Base-by-base conservation (phyloP, 2,888 invertebrate species). In the Anticlea derivata region DNA sequence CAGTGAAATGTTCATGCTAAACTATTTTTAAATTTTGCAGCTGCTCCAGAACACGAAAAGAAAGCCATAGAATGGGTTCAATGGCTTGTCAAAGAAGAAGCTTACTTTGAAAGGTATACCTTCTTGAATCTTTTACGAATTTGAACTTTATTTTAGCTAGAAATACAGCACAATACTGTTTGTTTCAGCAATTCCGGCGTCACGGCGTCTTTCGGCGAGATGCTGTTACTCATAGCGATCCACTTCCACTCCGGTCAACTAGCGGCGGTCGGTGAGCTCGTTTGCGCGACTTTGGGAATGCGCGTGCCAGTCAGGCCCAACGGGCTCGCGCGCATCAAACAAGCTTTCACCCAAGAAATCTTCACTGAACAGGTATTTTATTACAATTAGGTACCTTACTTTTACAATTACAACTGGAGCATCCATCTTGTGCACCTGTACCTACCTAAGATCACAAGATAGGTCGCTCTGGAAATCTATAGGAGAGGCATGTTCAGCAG, bases 201-300 rank as follows among this genome's bases (percentile, higher is more conserved):
- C 0, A 94, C 95, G 1, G 96, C 97, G 0, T 97, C 98, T 1
- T 97, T 98, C 74, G 98, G 98, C 1, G 98, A 99, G 88, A 97
- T 99, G 97, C 86, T 99, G 41, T 93, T 99, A 0, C 86, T 99
- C 52, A 96, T 99, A 92, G 99, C 99, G 0, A 98, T 99, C 61
- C 98, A 99, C 80, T 99, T 99, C 78, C 99, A 99, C 79, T 96
- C 97, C 63, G 98, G 97, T 74, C 98, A 99, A 82, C 92, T 98
- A 55, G 94, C 95, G 43, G 97, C 98, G 4, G 98, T 99, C 44
- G 96, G 97, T 45, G 99, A 99, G 72, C 90, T 99, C 27, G 98
- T 99, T 0, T 98, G 97, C 70, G 95, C 97, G 1, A 98, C 98
- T 0, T 88, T 99, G 1, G 98, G 98, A 17, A 98, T 99, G 97